phyloP scores from a whole-genome alignment of 2,888 invertebrate species.

The Drosophila prostipennis region DNA sequence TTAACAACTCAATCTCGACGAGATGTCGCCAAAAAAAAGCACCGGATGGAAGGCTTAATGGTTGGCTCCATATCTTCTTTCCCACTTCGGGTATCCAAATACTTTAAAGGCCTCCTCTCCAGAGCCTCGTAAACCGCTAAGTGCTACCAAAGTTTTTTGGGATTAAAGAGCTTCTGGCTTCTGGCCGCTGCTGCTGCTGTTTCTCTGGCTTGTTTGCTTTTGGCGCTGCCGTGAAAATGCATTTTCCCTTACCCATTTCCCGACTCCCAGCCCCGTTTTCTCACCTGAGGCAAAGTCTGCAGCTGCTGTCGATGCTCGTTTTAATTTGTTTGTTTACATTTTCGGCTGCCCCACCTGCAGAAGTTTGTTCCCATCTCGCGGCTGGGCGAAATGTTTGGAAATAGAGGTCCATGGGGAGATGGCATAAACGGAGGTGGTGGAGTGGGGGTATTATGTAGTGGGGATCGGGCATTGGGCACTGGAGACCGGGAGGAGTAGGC shows the following conservation, averaged over 20 bases:
- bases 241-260: conserved; percentile 18
- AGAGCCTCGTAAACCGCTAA: conserved; percentile 52
- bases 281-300: conserved; percentile 64
- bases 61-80: conserved; percentile 1
- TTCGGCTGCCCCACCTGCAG: conserved; percentile 53
- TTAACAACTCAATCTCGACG: conserved; percentile 61
- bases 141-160: conserved; percentile 47
- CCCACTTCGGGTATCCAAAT: conserved; percentile 27
- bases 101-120: conserved; percentile 25
- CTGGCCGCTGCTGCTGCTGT: conserved; percentile 34
- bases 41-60: conserved; percentile 4
- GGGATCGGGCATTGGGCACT: background rate
- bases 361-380: conserved; percentile 44
- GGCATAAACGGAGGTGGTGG: background rate
- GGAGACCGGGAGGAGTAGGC: conserved; percentile 1
- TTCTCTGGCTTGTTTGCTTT: conserved; percentile 39
- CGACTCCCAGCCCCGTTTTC: conserved; percentile 59
- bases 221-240: conserved; percentile 52
- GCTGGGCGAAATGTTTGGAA: conserved; percentile 67
- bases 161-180: conserved; percentile 75
- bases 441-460: too few relatives aligned
- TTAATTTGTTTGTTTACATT: conserved; percentile 79
- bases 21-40: conserved; percentile 54
- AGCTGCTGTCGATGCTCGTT: conserved; percentile 66
- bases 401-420: conserved; percentile 44